Conservation (phyloP, 2,888 invertebrate species). For the Cosmia pyralina region DNA sequence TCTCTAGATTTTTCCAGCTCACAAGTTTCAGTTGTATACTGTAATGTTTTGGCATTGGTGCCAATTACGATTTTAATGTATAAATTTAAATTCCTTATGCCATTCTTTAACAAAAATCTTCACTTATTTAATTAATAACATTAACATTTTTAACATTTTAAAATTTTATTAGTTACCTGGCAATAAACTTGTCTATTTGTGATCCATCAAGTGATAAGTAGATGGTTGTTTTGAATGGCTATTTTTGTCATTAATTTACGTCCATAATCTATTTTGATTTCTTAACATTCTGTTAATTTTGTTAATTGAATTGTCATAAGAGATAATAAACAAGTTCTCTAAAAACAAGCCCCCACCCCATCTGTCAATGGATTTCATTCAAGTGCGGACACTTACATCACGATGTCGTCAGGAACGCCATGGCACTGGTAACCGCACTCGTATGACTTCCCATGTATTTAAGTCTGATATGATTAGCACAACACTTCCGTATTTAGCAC, state of each 20-base stretch:
- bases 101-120: slow-evolving; percentile 19
- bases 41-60: slow-evolving; percentile 51
- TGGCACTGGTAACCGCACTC: slow-evolving; percentile 70
- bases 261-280: slow-evolving; percentile 37
- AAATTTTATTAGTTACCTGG: slow-evolving; percentile 13
- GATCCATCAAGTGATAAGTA: slow-evolving; percentile 40
- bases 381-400: slow-evolving; percentile 67
- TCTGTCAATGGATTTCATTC: slow-evolving; percentile 61
- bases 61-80: slow-evolving; percentile 39
- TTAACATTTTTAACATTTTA: no score
- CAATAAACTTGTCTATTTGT: slow-evolving; percentile 14
- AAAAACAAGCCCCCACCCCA: slow-evolving; percentile 33
- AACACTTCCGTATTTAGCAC: slow-evolving; percentile 70
- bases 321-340: slow-evolving; percentile 27
- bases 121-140: slow-evolving; percentile 9
- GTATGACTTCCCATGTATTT: slow-evolving; percentile 72
- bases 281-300: slow-evolving; percentile 23
- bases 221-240: slow-evolving; percentile 30
- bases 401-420: slow-evolving; percentile 59
- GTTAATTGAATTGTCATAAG: slow-evolving; percentile 27
- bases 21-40: slow-evolving; percentile 42
- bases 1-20: slow-evolving; percentile 41
- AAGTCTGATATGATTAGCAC: slow-evolving; percentile 67
- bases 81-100: slow-evolving; percentile 18
- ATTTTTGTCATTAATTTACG: slow-evolving; percentile 27